Base-by-base conservation (phyloP, 1,140 invertebrate genomes). In the Nixonia krombeini region DNA sequence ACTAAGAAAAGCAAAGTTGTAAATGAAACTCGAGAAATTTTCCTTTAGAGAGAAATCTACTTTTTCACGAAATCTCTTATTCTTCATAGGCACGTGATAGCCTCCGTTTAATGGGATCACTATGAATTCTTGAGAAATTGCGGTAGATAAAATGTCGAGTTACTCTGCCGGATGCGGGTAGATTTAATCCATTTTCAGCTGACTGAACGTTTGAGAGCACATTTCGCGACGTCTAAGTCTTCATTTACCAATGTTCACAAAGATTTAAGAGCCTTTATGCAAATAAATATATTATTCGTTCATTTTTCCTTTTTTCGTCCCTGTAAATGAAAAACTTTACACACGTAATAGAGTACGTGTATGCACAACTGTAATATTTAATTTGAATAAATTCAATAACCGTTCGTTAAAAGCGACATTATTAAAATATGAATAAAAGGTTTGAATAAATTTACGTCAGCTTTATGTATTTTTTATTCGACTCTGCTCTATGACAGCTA, bases 41-140 rank as follows among this genome's bases (percentile, higher is more conserved):
- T 33, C 4, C 13, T 13, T 10, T 13, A 4, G 12, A 33, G 31
- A 13, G 13, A 33, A 13, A 33, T 10, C 31, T 33, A 13, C 10
- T 33, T 10, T 33, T 33, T 33, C 31, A 17, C 47, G 10, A 64
- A 29, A 56, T 41, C 50, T 46, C 45, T 26, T 31, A 40, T 50
- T 49, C 37, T 29, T 63, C 40, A 31, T 25, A 38, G 16, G 17
- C 17, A 18, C 15, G 12, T 1, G 15, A 38, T 38, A 21, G 52
- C 15, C 45, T 63, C 33, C 40, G 25, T 64, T 51, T 64, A 64
- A 64, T 64, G 51, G 52, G 61, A 64, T 64, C 61, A 51, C 46
- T 21, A 38, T 42, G 41, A 57, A 64, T 56, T 64, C 61, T 64
- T 64, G 61, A 64, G 61, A 56, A 64, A 64, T 64, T 64, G 61